Percentiles rank a stretch among this genome's conserved stretches.
Evolutionary conservation across 1,140 invertebrate genomes (phyloP).

Genomic region (Drosophila arawakana): DNA sequence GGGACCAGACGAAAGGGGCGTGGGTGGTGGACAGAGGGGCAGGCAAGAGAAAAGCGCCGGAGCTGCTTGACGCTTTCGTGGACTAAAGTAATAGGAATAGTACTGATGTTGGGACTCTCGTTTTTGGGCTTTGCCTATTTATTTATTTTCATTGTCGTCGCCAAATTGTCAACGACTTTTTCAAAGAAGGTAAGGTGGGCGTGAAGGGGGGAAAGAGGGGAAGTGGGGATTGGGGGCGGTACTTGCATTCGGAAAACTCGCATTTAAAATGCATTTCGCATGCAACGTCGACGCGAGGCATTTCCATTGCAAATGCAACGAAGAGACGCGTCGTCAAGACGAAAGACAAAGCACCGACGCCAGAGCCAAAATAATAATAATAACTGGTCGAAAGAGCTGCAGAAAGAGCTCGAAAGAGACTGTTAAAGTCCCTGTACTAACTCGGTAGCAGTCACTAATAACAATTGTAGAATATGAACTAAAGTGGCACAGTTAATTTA

Average conservation of each 20-base stretch:
- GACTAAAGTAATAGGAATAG: conserved; percentile 34
- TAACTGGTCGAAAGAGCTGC: neutral
- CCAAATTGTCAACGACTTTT: conserved; percentile 76
- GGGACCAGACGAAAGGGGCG: neutral
- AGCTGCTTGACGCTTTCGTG: neutral
- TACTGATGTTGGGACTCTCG: conserved; percentile 4
- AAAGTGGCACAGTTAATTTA: too few species aligned
- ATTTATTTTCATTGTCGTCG: conserved; percentile 72
- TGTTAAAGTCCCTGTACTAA: too few species aligned
- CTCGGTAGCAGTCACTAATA: too few species aligned
- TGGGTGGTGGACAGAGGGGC: neutral
- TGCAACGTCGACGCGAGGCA: conserved; percentile 57
- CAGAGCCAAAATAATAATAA: conserved; percentile 70
- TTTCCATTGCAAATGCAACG: conserved; percentile 78
- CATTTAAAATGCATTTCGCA: conserved; percentile 80
- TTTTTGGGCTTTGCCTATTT: conserved; percentile 67
- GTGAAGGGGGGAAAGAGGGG: neutral
- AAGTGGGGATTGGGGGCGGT: neutral
- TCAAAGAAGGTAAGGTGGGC: neutral
- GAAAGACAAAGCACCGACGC: conserved; percentile 45
- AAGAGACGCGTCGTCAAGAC: conserved; percentile 29
- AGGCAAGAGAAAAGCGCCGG: neutral
- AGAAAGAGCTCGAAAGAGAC: too few species aligned
- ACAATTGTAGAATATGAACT: too few species aligned
- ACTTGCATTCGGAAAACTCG: conserved; percentile 56